These are phyloP conservation scores for Ciconia boyciana DNA, from an alignment of 2,113 vertebrate genomes.

Conservation along the genomic window DNA sequence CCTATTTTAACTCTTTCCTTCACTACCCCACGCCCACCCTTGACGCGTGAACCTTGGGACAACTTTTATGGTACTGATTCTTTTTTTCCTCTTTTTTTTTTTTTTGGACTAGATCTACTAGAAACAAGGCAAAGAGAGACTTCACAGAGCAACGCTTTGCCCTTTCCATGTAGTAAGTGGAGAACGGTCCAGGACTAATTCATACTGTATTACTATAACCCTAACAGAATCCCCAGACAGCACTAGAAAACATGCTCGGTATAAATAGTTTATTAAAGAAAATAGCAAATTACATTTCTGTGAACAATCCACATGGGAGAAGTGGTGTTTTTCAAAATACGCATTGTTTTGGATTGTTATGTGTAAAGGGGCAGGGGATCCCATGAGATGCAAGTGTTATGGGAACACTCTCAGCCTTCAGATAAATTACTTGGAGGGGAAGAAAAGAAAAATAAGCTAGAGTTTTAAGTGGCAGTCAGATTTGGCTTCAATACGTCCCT, in stretches of 20 bases:
- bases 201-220: neutral
- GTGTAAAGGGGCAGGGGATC: neutral
- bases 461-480: neutral
- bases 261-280: constrained; percentile 62
- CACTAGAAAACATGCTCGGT: neutral
- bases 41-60: accelerated
- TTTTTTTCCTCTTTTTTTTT: too few relatives aligned
- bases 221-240: neutral
- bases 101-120: neutral
- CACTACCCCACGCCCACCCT: accelerated
- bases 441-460: neutral
- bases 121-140: neutral
- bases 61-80: too few relatives aligned
- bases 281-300: constrained; percentile 16
- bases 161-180: accelerated
- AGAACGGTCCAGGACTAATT: neutral
- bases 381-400: neutral
- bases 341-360: accelerated
- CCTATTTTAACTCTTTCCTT: neutral
- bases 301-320: neutral
- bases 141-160: neutral
- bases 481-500: neutral
- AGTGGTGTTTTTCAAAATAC: neutral
- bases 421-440: neutral
- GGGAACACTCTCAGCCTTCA: neutral